phyloP scores from a whole-genome alignment of 2,113 vertebrate species.

The Python bivittatus region DNA sequence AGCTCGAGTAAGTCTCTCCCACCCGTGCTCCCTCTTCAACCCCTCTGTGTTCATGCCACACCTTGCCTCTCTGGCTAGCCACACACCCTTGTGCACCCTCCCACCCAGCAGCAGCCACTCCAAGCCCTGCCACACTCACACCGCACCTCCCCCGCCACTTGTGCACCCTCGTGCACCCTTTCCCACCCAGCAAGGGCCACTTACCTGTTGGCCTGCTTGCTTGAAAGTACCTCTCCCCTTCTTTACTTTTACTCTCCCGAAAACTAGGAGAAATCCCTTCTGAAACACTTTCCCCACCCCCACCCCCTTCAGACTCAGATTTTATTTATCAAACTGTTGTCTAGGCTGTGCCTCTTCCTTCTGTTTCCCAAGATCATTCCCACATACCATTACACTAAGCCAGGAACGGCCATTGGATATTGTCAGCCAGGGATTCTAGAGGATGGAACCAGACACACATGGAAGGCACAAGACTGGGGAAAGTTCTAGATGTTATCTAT shows the following conservation, averaged over 20 bases:
- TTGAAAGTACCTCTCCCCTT: too few relatives aligned
- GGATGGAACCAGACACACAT: background rate
- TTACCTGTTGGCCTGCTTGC: background rate
- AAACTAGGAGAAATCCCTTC: background rate
- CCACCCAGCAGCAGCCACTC: too few relatives aligned
- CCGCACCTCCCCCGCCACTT: background rate
- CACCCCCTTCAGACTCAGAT: background rate
- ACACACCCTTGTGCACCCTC: background rate
- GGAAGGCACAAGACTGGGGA: background rate
- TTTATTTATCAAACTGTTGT: background rate
- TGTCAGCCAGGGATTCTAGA: background rate
- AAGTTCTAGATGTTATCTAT: background rate
- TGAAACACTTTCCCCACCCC: background rate
- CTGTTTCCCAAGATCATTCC: background rate
- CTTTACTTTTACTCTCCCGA: background rate
- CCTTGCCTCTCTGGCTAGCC: too few relatives aligned
- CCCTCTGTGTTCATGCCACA: too few relatives aligned
- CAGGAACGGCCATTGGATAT: background rate
- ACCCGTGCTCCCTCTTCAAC: too few relatives aligned
- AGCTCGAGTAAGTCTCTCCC: too few relatives aligned
- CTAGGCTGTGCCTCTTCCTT: background rate
- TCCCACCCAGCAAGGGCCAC: background rate
- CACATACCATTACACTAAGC: background rate
- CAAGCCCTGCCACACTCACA: too few relatives aligned
- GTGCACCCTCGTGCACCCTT: background rate